Evolutionary conservation across 2,888 invertebrate genomes (phyloP).

Genomic region (Mycogona germanica): DNA sequence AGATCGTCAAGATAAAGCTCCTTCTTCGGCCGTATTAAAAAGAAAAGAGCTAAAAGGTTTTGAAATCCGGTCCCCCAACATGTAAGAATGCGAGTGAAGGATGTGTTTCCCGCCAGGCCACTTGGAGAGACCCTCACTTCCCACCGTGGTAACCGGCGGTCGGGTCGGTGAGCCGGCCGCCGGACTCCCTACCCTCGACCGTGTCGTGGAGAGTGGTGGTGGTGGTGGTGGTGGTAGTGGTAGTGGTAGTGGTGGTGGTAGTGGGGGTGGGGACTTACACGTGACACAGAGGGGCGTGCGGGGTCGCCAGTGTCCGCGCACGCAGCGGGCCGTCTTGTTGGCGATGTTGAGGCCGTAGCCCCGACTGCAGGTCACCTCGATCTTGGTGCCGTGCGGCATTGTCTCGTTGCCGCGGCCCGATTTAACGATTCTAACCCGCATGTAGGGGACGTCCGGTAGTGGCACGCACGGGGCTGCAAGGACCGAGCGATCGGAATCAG

Average conservation of each 20-base stretch:
- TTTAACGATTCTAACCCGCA: constrained; percentile 56
- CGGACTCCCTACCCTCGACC: no score
- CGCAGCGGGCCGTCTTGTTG: constrained; percentile 66
- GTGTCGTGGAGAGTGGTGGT: no score
- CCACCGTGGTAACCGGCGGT: no score
- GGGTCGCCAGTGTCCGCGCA: constrained; percentile 73
- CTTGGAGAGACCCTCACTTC: no score
- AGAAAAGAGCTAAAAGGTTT: no score
- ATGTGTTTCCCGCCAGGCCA: no score
- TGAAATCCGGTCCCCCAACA: no score
- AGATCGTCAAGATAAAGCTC: no score
- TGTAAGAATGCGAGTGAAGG: no score
- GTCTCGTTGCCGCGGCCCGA: constrained; percentile 25
- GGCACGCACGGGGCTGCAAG: constrained; percentile 48
- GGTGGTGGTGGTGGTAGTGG: no score
- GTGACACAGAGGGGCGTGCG: constrained; percentile 65
- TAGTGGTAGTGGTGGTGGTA: not conserved
- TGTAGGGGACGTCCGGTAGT: constrained; percentile 49
- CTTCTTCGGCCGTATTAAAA: no score
- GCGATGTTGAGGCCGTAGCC: constrained; percentile 64
- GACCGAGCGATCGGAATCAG: constrained; percentile 11
- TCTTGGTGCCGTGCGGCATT: constrained; percentile 56
- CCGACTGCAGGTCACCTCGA: constrained; percentile 60
- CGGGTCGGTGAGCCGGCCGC: no score
- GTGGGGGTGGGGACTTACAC: constrained; percentile 24